These are phyloP conservation scores for Piaya cayana DNA, from an alignment of 2,113 vertebrate species.

Conservation along the genomic window DNA sequence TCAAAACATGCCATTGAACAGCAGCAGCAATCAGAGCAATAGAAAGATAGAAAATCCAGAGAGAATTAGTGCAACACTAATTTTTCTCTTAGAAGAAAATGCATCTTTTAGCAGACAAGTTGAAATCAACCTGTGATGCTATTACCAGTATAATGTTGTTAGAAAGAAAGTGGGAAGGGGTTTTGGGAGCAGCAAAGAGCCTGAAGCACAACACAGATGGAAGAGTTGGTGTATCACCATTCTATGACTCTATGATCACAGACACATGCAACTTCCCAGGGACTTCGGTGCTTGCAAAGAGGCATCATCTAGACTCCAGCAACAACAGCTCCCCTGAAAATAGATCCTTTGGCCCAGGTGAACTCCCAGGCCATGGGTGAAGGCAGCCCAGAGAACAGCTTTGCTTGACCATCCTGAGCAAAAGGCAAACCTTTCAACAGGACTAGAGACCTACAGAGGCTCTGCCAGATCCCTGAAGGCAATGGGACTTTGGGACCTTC, in stretches of 20 bases:
- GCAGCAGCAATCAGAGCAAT: not conserved
- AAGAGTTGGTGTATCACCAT: not conserved
- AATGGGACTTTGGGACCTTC: not conserved
- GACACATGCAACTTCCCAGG: not conserved
- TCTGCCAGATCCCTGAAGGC: not conserved
- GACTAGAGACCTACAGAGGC: rapidly evolving
- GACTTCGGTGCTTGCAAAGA: not conserved
- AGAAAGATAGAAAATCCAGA: not conserved
- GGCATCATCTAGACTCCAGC: not conserved
- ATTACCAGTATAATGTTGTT: not conserved
- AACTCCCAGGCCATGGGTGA: not conserved
- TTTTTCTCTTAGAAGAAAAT: not conserved
- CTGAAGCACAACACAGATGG: not conserved
- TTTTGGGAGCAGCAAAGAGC: not conserved
- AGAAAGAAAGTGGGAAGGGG: not conserved
- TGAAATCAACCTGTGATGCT: not conserved
- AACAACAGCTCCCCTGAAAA: not conserved
- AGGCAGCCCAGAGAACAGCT: not conserved
- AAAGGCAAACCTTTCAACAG: not conserved
- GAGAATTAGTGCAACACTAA: not conserved
- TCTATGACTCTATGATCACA: not conserved
- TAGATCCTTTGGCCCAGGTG: not conserved
- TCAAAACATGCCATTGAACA: not conserved
- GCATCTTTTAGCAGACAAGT: not conserved
- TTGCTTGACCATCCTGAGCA: rapidly evolving